Percentiles rank a stretch among this genome's conserved stretches.
Evolutionary conservation across 2,113 vertebrate genomes (phyloP).

Genomic region (Neotoma lepida): DNA sequence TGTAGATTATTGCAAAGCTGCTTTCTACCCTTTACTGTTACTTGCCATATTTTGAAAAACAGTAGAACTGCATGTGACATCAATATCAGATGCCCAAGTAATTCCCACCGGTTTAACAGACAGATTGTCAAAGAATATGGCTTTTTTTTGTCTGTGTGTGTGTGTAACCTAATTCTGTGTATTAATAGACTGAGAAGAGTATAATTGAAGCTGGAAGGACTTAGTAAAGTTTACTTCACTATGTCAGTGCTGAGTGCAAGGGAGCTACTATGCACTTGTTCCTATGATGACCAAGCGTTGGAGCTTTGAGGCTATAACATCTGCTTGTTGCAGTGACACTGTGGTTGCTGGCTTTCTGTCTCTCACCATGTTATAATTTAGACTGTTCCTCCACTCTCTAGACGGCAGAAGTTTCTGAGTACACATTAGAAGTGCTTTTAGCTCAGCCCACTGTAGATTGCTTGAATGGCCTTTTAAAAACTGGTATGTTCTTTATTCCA

Average conservation of each 20-base stretch:
- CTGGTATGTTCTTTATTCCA: neutral
- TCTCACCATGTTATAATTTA: neutral
- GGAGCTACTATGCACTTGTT: neutral
- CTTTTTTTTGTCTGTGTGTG: neutral
- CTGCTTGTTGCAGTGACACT: neutral
- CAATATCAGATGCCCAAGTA: constrained; percentile 30
- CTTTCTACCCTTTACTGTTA: constrained; percentile 36
- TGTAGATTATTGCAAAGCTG: neutral
- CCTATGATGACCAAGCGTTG: neutral
- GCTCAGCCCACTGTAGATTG: neutral
- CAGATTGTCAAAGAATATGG: constrained; percentile 2
- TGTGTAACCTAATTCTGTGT: neutral
- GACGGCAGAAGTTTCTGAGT: neutral
- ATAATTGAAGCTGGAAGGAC: neutral
- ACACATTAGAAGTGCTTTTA: constrained; percentile 9
- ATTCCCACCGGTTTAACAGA: neutral
- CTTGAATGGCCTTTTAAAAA: constrained; percentile 38
- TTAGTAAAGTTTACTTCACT: constrained; percentile 33
- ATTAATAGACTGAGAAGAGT: neutral
- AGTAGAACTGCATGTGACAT: neutral
- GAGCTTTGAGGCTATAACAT: neutral
- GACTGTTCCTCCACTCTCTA: neutral
- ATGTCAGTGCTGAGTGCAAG: neutral
- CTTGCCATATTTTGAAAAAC: constrained; percentile 25
- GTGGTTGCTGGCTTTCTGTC: neutral